Percentiles rank a stretch among this genome's conserved stretches.
Conservation (phyloP, 2,888 invertebrate species). For the Therioaphis trifolii region DNA sequence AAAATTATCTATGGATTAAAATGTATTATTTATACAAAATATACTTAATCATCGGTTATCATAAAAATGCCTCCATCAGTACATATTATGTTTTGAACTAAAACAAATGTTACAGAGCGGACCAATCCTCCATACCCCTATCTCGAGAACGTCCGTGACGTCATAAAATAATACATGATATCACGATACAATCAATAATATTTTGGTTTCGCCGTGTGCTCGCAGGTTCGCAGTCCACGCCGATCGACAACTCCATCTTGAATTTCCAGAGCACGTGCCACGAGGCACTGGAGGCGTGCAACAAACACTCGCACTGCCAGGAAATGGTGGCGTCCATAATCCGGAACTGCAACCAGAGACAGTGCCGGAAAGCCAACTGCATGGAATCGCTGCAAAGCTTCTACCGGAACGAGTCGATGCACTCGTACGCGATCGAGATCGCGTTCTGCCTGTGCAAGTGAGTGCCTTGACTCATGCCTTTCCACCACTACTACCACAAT, state of each 20-base stretch:
- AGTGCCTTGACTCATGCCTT: too few relatives aligned
- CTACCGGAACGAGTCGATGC: slow-evolving; percentile 78
- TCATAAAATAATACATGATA: too few relatives aligned
- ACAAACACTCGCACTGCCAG: slow-evolving; percentile 84
- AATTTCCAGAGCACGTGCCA: slow-evolving; percentile 87
- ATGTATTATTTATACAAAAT: too few relatives aligned
- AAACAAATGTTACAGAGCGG: too few relatives aligned
- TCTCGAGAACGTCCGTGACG: too few relatives aligned
- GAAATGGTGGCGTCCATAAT: slow-evolving; percentile 84
- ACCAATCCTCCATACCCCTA: too few relatives aligned
- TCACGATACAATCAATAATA: neutral
- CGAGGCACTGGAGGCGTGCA: slow-evolving; percentile 83
- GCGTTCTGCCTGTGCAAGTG: slow-evolving; percentile 95
- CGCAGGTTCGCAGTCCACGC: slow-evolving; percentile 67
- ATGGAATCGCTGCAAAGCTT: slow-evolving; percentile 88
- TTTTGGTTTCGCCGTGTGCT: too few relatives aligned
- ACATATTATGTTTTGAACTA: too few relatives aligned
- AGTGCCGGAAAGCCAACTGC: slow-evolving; percentile 87
- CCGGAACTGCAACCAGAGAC: slow-evolving; percentile 80
- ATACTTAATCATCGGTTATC: too few relatives aligned
- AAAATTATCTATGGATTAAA: too few relatives aligned
- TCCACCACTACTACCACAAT: too few relatives aligned
- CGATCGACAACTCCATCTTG: slow-evolving; percentile 75
- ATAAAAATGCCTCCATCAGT: too few relatives aligned
- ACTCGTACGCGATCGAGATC: slow-evolving; percentile 87